Evolutionary conservation across 2,888 invertebrate species (phyloP).

Genomic region (Teleiodes luculella): DNA sequence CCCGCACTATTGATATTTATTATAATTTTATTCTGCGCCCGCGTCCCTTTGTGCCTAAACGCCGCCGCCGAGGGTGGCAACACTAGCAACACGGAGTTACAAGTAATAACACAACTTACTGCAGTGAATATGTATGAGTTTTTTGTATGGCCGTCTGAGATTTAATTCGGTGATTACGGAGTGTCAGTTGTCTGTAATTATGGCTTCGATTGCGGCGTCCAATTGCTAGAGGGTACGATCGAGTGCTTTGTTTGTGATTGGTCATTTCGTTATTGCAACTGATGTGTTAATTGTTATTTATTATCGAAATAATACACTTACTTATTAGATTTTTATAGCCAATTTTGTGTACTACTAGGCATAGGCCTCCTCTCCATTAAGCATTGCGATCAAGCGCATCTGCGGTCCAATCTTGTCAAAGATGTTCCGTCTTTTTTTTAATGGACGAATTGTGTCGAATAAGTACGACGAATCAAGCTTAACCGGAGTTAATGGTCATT

Average conservation of each 20-base stretch:
- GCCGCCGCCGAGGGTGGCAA: constrained; percentile 54
- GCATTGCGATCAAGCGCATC: too few relatives aligned
- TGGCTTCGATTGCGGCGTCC: constrained; percentile 30
- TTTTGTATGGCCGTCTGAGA: constrained; percentile 43
- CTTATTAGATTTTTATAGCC: too few relatives aligned
- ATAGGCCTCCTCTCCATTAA: too few relatives aligned
- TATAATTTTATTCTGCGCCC: constrained; percentile 75
- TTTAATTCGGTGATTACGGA: constrained; percentile 58
- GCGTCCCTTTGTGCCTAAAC: constrained; percentile 69
- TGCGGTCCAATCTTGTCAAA: too few relatives aligned
- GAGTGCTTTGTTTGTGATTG: constrained; percentile 21
- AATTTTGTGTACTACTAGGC: too few relatives aligned
- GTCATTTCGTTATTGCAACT: neutral
- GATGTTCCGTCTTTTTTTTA: too few relatives aligned
- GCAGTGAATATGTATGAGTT: constrained; percentile 64
- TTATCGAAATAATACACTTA: neutral
- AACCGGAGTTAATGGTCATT: too few relatives aligned
- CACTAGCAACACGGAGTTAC: constrained; percentile 47
- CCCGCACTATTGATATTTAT: constrained; percentile 64
- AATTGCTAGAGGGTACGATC: constrained; percentile 22
- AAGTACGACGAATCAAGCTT: too few relatives aligned
- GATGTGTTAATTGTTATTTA: neutral
- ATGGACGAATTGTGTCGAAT: too few relatives aligned
- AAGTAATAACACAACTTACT: neutral
- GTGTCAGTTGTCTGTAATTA: constrained; percentile 69